A percentile compares a stretch with the other conserved stretches of the same genome.
Evolutionary conservation across 2,113 vertebrate genomes (phyloP).

Genomic region (Nipponia nippon): DNA sequence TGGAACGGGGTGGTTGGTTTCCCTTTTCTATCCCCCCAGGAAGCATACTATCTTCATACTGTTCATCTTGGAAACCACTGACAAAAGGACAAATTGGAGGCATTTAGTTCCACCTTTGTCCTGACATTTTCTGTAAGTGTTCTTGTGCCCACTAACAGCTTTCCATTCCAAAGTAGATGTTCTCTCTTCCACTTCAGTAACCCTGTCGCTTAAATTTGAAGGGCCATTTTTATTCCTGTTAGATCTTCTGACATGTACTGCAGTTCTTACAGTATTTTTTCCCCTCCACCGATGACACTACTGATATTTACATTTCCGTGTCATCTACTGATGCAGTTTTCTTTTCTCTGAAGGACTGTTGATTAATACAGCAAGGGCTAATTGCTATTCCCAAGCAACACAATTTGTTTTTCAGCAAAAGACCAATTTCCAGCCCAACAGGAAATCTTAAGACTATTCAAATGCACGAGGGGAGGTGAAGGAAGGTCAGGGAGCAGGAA

Average conservation of each 20-base stretch:
- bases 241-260: constrained; percentile 21
- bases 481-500: neutral
- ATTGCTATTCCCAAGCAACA: neutral
- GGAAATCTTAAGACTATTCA: neutral
- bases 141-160: constrained; percentile 30
- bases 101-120: constrained; percentile 14
- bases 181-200: constrained; percentile 41
- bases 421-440: neutral
- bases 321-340: neutral
- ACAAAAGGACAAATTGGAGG: constrained; percentile 8
- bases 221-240: constrained; percentile 17
- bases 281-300: neutral
- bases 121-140: constrained; percentile 12
- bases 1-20: neutral
- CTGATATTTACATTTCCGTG: constrained; percentile 7
- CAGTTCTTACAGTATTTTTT: neutral
- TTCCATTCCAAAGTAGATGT: neutral
- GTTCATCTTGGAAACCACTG: neutral
- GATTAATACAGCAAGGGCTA: neutral
- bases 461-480: neutral
- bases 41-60: neutral
- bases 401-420: neutral
- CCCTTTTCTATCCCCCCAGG: neutral
- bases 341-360: neutral
- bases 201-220: constrained; percentile 27